Evolutionary conservation across 2,113 vertebrate genomes (phyloP).

Genomic region (Corythaixoides concolor): DNA sequence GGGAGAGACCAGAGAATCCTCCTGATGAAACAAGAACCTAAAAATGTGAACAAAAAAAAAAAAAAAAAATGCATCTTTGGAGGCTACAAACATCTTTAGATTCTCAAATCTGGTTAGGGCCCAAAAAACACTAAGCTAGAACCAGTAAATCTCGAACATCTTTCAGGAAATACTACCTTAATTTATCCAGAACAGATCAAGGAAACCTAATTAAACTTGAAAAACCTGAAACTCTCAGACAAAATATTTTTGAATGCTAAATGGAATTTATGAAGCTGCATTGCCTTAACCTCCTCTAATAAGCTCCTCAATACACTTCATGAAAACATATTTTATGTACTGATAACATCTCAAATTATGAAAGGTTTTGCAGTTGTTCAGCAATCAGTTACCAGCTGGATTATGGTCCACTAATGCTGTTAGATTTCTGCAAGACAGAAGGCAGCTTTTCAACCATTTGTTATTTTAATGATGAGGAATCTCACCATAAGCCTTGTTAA

Average conservation of each 20-base stretch:
- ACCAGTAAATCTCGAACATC: not conserved
- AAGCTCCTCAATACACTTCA: slow-evolving; percentile 61
- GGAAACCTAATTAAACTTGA: slow-evolving; percentile 24
- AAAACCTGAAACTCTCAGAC: slow-evolving; percentile 11
- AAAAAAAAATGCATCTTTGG: not conserved
- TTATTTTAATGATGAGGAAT: slow-evolving; percentile 78
- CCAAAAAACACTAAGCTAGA: not conserved
- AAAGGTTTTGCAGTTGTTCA: slow-evolving; percentile 55
- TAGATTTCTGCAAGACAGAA: slow-evolving; percentile 76
- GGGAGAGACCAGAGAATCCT: not conserved
- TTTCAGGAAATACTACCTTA: not conserved
- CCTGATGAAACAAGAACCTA: not conserved
- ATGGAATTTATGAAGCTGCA: slow-evolving; percentile 28
- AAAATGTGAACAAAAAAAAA: not conserved
- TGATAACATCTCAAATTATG: slow-evolving; percentile 40
- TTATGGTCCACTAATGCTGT: slow-evolving; percentile 71
- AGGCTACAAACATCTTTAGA: not conserved
- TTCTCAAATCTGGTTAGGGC: not conserved
- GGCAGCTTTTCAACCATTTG: slow-evolving; percentile 73
- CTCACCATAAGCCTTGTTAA: slow-evolving; percentile 77
- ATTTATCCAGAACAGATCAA: not conserved
- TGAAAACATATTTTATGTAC: slow-evolving; percentile 41
- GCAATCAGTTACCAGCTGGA: slow-evolving; percentile 71
- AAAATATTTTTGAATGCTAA: slow-evolving; percentile 47
- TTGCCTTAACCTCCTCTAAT: slow-evolving; percentile 42